These are phyloP conservation scores for Platysternon megacephalum DNA, from an alignment of 2,113 vertebrate species.

Conservation along the genomic window DNA sequence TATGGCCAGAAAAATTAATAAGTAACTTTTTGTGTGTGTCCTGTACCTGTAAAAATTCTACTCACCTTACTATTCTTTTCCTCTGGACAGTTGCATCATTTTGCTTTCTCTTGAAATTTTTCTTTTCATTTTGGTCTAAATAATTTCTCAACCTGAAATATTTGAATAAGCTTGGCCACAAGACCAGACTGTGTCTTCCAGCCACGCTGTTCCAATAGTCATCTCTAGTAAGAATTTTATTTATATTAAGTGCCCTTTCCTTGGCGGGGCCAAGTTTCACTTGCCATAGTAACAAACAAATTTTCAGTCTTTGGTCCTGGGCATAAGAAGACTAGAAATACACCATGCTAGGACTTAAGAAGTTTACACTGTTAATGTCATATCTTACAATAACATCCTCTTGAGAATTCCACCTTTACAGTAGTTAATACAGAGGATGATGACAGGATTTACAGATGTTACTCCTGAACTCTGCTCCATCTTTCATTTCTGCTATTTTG, in stretches of 20 bases:
- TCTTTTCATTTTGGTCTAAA: not conserved
- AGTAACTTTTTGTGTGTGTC: not conserved
- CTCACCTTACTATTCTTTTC: not conserved
- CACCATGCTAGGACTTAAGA: not conserved
- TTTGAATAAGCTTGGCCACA: not conserved
- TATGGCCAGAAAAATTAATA: not conserved
- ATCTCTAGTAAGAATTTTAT: fast-evolving
- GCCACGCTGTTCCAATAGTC: not conserved
- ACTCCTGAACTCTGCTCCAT: not conserved
- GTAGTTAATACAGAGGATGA: not conserved
- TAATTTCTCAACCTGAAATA: not conserved
- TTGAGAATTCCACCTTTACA: not conserved
- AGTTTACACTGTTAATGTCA: not conserved
- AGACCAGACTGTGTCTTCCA: not conserved
- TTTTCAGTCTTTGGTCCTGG: too few species aligned
- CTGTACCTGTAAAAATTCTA: not conserved
- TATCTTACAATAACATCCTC: not conserved
- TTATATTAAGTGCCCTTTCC: not conserved
- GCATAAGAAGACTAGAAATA: not conserved
- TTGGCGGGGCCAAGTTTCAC: not conserved
- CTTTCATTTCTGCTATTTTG: not conserved
- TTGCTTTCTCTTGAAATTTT: not conserved
- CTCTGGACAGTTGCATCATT: fast-evolving
- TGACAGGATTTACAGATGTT: not conserved
- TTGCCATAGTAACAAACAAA: fast-evolving